These are phyloP conservation scores for Callimico goeldii DNA, from an alignment of 2,797 vertebrate species.

Conservation along the genomic window DNA sequence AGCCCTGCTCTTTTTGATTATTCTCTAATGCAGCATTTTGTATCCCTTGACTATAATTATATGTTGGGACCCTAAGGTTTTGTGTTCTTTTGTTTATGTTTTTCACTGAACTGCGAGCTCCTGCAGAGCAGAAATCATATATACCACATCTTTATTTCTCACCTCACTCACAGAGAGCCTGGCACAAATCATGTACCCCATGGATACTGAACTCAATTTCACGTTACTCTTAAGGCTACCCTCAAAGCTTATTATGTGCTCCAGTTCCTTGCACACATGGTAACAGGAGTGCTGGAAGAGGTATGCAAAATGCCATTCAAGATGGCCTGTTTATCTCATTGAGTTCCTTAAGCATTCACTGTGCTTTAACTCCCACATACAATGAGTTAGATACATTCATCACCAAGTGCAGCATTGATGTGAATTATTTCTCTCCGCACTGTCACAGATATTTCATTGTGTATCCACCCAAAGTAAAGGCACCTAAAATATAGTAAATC, in stretches of 20 bases:
- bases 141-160: not conserved
- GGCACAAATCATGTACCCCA: not conserved
- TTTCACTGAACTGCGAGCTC: not conserved
- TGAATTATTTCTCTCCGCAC: not conserved
- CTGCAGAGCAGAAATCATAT: not conserved
- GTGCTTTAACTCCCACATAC: not conserved
- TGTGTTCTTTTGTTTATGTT: not conserved
- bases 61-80: not conserved
- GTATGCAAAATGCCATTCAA: not conserved
- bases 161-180: not conserved
- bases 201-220: not conserved
- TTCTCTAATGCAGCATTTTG: not conserved
- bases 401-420: not conserved
- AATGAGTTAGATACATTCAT: not conserved
- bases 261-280: not conserved
- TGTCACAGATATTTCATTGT: not conserved
- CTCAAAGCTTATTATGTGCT: not conserved
- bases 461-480: not conserved
- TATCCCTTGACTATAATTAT: not conserved
- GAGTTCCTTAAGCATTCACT: not conserved
- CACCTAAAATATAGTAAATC: not conserved
- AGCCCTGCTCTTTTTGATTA: not conserved
- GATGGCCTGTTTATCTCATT: not conserved
- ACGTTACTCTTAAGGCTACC: not conserved
- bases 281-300: not conserved